Evolutionary conservation across 2,888 invertebrate genomes (phyloP), one percentile per base, ranked within the genome.

Genomic region (Arctia plantaginis): DNA sequence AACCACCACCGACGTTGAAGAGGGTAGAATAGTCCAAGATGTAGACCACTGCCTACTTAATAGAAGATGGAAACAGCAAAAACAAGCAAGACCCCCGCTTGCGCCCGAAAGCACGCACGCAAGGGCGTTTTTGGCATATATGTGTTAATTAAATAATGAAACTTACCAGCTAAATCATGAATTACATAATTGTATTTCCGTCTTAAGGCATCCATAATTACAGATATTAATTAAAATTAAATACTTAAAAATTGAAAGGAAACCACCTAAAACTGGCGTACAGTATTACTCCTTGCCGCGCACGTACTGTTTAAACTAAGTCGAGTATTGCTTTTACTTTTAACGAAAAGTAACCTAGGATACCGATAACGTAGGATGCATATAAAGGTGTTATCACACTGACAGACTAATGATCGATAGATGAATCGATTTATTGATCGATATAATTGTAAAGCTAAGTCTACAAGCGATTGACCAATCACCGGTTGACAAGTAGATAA

Each of bases 131-230:
- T 47, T 47, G 18, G 47, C 18, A n/a, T n/a, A n/a, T n/a, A 12
- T 39, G 6, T 59, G 27, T 0, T 27, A 15, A 27, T 13, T 59
- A n/a, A 30, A 30, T 20, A 41, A 41, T 44, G 41, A 72, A 68
- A 83, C 90, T 87, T 35, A 90, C 90, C 89, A n/a, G 85, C 83
- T 55, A 88, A 83, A 41, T 90, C 90, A n/a, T 88, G 80, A 12
- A 87, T 68, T 8, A 86, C 62, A 81, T 89, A 86, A 69, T 86
- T 83, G 55, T 89, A 88, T 73, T 82, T 82, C 18, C 79, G 74
- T 39, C 76, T 47, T 68, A 85, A 66, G 71, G 75, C 73, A 6
- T 82, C 76, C 8, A 86, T n/a, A 13, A 85, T 23, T 10, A 74
- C 75, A n/a, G 80, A 73, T 87, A 87, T 27, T 87, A 62, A 76